These are phyloP conservation scores for Petrolisthes manimaculis DNA, from an alignment of 2,888 invertebrate genomes.

Conservation along the genomic window DNA sequence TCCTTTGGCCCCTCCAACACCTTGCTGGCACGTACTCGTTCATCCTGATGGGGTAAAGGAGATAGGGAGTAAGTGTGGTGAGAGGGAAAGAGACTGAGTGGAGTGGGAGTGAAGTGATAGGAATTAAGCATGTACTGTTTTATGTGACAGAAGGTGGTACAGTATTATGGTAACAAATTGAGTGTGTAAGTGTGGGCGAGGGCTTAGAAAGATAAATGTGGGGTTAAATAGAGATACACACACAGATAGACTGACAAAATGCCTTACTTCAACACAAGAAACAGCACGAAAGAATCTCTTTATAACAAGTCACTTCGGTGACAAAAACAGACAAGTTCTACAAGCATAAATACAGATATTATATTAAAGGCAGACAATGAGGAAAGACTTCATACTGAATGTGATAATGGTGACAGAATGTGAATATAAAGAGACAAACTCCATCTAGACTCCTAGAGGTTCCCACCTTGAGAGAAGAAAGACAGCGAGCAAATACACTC, in stretches of 20 bases:
- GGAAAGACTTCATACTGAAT: neutral
- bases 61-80: neutral
- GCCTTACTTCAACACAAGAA: too few species aligned
- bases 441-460: neutral
- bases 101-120: neutral
- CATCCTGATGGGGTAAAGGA: conserved; percentile 72
- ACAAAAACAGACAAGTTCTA: neutral
- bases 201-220: neutral
- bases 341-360: neutral
- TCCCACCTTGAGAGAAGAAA: conserved; percentile 83
- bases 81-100: neutral
- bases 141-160: neutral
- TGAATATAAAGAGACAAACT: neutral
- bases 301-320: neutral
- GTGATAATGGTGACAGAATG: neutral
- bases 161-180: neutral
- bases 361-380: neutral
- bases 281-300: neutral
- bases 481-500: conserved; percentile 95
- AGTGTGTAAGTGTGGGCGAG: neutral
- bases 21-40: conserved; percentile 86
- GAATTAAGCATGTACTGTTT: neutral
- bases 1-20: conserved; percentile 79
- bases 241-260: neutral
- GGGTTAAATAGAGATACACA: neutral